A percentile compares a stretch with the other conserved stretches of the same genome.
Conservation (phyloP, 2,113 vertebrate species). For the Globicephala melas region DNA sequence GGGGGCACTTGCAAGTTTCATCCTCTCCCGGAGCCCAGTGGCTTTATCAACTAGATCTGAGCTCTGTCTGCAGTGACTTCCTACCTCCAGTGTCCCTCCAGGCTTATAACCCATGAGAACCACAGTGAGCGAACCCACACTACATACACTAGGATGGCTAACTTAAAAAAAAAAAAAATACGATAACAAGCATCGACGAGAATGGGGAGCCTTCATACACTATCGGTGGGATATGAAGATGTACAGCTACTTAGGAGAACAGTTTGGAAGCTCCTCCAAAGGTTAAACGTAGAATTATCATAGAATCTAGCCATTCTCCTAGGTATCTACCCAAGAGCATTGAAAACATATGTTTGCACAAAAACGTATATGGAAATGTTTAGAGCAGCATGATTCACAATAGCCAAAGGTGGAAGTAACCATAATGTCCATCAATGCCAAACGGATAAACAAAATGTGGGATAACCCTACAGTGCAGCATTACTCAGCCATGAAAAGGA, state of each 20-base stretch:
- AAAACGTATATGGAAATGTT: background rate
- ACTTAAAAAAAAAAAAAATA: background rate
- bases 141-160: accelerated
- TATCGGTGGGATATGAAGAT: accelerated
- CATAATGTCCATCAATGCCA: accelerated
- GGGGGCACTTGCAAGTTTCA: background rate
- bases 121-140: accelerated
- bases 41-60: accelerated
- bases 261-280: background rate
- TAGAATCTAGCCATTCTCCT: background rate
- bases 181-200: background rate
- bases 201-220: background rate
- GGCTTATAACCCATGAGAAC: background rate
- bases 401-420: background rate
- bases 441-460: accelerated
- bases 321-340: no score
- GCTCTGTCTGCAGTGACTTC: background rate
- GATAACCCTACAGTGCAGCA: accelerated
- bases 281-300: background rate
- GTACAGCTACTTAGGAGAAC: no score
- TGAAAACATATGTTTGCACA: background rate
- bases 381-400: accelerated
- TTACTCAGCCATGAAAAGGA: no score
- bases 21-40: accelerated
- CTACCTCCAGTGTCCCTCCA: background rate